phyloP scores from a whole-genome alignment of 1,140 invertebrate species.

The Papilio xuthus region DNA sequence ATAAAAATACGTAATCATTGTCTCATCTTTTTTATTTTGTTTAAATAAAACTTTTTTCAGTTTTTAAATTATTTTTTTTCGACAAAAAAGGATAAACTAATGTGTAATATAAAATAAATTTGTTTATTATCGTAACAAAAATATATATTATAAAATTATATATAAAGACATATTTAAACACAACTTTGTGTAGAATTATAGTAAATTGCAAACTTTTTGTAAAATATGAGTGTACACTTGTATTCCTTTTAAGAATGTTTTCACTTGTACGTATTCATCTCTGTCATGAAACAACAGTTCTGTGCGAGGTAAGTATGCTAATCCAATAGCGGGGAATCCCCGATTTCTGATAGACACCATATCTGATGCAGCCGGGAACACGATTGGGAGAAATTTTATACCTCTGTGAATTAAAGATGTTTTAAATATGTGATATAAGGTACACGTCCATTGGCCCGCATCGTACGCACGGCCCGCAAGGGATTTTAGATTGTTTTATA shows the following conservation, averaged over 20 bases:
- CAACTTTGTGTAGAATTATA: background rate
- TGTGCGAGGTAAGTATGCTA: constrained; percentile 90
- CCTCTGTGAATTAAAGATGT: constrained; percentile 78
- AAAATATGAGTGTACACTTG: constrained; percentile 85
- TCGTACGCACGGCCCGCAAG: too few relatives aligned
- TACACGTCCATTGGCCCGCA: too few relatives aligned
- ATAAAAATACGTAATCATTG: too few relatives aligned
- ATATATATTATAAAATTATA: background rate
- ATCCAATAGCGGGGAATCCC: constrained; percentile 89
- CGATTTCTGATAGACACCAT: constrained; percentile 65
- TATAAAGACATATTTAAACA: background rate
- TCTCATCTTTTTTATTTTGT: too few relatives aligned
- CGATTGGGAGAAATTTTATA: constrained; percentile 50
- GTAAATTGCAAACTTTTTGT: constrained; percentile 26
- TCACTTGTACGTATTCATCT: constrained; percentile 88
- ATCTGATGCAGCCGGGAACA: constrained; percentile 67
- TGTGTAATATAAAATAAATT: too few relatives aligned
- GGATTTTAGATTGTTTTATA: too few relatives aligned
- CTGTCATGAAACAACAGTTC: constrained; percentile 87
- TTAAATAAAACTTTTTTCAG: too few relatives aligned
- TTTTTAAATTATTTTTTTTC: too few relatives aligned
- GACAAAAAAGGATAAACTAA: too few relatives aligned
- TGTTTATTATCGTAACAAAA: too few relatives aligned
- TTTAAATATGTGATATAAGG: background rate
- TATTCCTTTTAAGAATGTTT: constrained; percentile 87